Percentiles rank a stretch among this genome's conserved stretches.
These are phyloP conservation scores for Microcebus murinus DNA, from an alignment of 2,113 vertebrate genomes.

Conservation along the genomic window DNA sequence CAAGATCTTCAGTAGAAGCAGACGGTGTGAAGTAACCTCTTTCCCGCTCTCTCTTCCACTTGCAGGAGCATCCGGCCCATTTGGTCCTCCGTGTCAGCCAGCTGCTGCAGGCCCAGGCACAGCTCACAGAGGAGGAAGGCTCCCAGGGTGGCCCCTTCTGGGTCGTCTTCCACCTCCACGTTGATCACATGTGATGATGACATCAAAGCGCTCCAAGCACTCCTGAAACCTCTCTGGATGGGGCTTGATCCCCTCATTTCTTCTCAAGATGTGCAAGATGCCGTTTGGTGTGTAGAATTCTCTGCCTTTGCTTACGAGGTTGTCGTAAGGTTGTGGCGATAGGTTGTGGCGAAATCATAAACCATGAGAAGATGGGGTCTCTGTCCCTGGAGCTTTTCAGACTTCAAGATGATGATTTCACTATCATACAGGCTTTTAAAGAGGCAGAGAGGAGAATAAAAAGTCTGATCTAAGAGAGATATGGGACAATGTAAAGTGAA, in stretches of 20 bases:
- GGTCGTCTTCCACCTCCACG: background rate
- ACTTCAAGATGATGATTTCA: too few relatives aligned
- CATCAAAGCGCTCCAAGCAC: background rate
- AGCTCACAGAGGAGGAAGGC: background rate
- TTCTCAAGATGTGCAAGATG: background rate
- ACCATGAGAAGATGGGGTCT: accelerated
- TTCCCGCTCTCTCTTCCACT: background rate
- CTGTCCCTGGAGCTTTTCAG: background rate
- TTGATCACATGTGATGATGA: background rate
- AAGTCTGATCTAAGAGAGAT: too few relatives aligned
- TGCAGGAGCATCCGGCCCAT: background rate
- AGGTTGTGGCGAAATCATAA: background rate
- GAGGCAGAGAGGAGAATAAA: too few relatives aligned
- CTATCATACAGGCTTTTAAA: too few relatives aligned
- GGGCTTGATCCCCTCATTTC: background rate
- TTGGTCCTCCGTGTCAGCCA: background rate
- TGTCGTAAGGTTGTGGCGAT: too few relatives aligned
- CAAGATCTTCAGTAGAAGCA: background rate
- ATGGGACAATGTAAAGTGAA: too few relatives aligned
- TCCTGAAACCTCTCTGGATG: background rate
- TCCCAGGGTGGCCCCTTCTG: background rate
- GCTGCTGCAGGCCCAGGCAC: background rate
- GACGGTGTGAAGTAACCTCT: background rate
- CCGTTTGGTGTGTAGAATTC: background rate
- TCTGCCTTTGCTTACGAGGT: background rate